These are phyloP conservation scores for Eupsilia transversa DNA, from an alignment of 2,888 invertebrate species.

Conservation along the genomic window DNA sequence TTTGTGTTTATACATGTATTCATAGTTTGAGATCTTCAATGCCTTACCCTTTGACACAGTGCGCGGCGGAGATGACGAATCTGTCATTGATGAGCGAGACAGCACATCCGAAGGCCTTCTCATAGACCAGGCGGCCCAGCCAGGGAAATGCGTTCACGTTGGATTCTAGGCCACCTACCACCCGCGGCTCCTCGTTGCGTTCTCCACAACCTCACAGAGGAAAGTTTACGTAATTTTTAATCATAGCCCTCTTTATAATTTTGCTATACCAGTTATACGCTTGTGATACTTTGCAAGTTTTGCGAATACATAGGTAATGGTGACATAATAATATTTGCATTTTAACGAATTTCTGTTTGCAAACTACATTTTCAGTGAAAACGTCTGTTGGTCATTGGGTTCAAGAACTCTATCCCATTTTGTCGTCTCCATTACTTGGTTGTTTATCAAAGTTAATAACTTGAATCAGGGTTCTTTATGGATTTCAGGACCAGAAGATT, in stretches of 20 bases:
- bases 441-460: neutral
- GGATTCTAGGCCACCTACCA: conserved; percentile 95
- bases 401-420: neutral
- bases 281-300: neutral
- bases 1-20: neutral
- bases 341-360: neutral
- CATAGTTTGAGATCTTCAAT: neutral
- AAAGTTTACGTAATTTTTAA: neutral
- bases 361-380: neutral
- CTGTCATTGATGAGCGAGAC: conserved; percentile 96
- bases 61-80: conserved; percentile 96
- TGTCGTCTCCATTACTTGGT: neutral
- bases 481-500: neutral
- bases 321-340: neutral
- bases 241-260: neutral
- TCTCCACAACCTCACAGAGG: conserved; percentile 93
- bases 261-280: neutral
- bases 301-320: neutral
- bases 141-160: conserved; percentile 95
- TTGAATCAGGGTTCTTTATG: neutral
- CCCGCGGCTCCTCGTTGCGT: conserved; percentile 94
- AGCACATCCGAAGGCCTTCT: conserved; percentile 97
- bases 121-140: conserved; percentile 96
- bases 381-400: neutral
- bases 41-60: conserved; percentile 96